Conservation (phyloP, 2,797 vertebrate genomes). For the Cyprinodon diabolis region DNA sequence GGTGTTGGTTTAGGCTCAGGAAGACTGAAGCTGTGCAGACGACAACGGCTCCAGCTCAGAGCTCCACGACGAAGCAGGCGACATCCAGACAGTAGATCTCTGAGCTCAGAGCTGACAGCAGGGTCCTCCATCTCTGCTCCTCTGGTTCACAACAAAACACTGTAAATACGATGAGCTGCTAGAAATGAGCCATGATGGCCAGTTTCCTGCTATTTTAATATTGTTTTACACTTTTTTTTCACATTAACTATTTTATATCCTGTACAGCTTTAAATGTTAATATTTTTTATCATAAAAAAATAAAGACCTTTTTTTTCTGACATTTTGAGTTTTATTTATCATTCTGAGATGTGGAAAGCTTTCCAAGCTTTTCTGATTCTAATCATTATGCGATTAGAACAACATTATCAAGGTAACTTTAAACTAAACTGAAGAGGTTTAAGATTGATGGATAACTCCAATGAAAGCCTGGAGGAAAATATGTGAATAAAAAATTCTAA, state of each 20-base stretch:
- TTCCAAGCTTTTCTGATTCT: not conserved
- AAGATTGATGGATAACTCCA: too few relatives aligned
- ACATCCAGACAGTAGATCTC: conserved; percentile 3
- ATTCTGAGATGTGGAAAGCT: too few relatives aligned
- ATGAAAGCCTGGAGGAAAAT: too few relatives aligned
- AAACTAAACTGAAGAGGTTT: too few relatives aligned
- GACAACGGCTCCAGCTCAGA: not conserved
- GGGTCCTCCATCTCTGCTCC: not conserved
- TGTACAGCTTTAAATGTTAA: not conserved
- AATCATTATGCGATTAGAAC: too few relatives aligned
- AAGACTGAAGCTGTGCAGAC: not conserved
- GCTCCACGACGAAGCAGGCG: not conserved
- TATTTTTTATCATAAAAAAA: not conserved
- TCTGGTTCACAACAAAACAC: not conserved
- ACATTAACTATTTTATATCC: too few relatives aligned
- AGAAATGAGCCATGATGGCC: not conserved
- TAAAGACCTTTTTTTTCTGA: not conserved
- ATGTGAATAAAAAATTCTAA: too few relatives aligned
- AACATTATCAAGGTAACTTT: too few relatives aligned
- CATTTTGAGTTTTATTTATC: not conserved
- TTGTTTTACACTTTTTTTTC: not conserved
- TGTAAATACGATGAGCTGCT: not conserved
- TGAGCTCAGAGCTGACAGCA: not conserved
- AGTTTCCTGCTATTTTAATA: not conserved
- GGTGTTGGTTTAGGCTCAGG: not conserved